Evolutionary conservation across 1,140 invertebrate genomes (phyloP).

Genomic region (Neodiprion fabricii): DNA sequence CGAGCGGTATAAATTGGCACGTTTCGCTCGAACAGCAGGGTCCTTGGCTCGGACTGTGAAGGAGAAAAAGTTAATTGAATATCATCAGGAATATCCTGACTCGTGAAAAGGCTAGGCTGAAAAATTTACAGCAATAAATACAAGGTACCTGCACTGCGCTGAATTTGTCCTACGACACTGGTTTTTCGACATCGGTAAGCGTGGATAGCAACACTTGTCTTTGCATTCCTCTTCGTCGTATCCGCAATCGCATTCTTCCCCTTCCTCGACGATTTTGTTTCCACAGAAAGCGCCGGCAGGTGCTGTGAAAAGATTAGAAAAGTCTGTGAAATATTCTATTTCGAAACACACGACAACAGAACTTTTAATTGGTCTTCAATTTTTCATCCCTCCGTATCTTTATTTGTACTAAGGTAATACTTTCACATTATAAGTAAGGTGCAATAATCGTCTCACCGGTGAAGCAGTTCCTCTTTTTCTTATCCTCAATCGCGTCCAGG

Average conservation of each 20-base stretch:
- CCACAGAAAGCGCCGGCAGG: slow-evolving; percentile 97
- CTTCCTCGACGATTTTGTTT: slow-evolving; percentile 97
- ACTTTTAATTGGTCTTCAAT: neutral
- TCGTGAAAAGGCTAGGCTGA: slow-evolving; percentile 30
- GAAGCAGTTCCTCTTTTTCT: slow-evolving; percentile 96
- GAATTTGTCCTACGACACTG: slow-evolving; percentile 80
- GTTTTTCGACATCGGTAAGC: slow-evolving; percentile 75
- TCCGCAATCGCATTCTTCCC: slow-evolving; percentile 98
- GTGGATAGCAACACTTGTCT: slow-evolving; percentile 94
- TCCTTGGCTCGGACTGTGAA: slow-evolving; percentile 90
- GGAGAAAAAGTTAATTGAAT: slow-evolving; percentile 14
- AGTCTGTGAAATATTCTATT: neutral
- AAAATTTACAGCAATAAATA: slow-evolving; percentile 19
- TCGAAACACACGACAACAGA: slow-evolving; percentile 13
- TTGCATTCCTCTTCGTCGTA: slow-evolving; percentile 93
- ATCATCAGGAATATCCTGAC: slow-evolving; percentile 14
- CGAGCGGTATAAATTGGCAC: slow-evolving; percentile 79
- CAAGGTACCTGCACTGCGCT: slow-evolving; percentile 79
- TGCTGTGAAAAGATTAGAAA: slow-evolving; percentile 60
- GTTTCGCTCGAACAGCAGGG: slow-evolving; percentile 88
- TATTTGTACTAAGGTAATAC: no score
- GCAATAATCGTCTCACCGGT: slow-evolving; percentile 59
- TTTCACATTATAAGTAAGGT: no score
- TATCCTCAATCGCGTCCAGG: slow-evolving; percentile 88
- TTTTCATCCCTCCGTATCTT: no score